Base-by-base conservation (phyloP, 2,888 invertebrate genomes). In the Drosophila stalkeri region DNA sequence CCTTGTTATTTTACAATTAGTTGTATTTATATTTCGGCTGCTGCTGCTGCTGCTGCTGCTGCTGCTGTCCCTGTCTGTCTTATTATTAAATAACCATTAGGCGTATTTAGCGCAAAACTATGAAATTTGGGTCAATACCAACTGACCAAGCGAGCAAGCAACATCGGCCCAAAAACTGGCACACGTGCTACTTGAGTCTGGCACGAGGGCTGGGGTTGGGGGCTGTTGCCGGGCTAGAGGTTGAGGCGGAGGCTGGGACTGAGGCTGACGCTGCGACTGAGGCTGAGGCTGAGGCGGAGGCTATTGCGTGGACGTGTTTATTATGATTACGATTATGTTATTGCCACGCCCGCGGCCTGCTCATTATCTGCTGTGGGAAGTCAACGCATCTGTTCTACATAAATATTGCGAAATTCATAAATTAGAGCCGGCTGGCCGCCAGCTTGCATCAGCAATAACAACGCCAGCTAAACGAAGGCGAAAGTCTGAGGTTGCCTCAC, bases 111-210 rank as follows among this genome's bases (percentile, higher is more conserved):
- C 83, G 67, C 74, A 77, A 61, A 81, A 64, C 82, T 60, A 77
- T 64, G 79, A 83, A 87, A 91, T 89, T 90, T 87, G 80, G 89
- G 89, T 89, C 91, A 89, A 90, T 89, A 89, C 88, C 91, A 89
- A 76, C 35, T 47, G 51, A 63, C 63, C 55, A 49, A 49, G 31
- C 33, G 8, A 49, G 65, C 65, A 61, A 72, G 61, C 67, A 68
- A 61, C 67, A 71, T 64, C 82, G 64, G 85, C 69, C 82, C 84
- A 86, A 77, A 51, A 68, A 71, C 75, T 47, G 55, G 68, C 72
- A 89, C 90, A 90, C 91, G 88, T 90, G 88, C 89, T 82, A 56
- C 63, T 54, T 39, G 43, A 64, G 55, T 23, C 41, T 20, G 41
- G n/a, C 23, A 47, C 43, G 20, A 47, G n/a, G 52, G 65, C 64